phyloP scores from a whole-genome alignment of 2,113 vertebrate genomes.

The Rousettus leschenaultii region DNA sequence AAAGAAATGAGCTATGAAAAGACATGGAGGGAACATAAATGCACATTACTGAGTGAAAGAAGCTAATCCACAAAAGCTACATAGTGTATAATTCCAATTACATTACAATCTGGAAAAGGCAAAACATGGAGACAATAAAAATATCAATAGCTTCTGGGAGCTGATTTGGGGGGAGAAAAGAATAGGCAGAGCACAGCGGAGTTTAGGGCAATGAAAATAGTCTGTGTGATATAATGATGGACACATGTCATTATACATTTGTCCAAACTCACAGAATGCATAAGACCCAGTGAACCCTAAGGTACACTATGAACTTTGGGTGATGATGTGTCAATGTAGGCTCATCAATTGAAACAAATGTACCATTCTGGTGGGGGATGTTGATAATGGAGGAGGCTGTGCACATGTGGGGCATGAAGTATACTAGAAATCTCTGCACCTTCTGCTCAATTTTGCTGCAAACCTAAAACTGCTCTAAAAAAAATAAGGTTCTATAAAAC shows the following conservation, averaged over 20 bases:
- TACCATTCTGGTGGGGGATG: too few species aligned
- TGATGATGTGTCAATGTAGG: background rate
- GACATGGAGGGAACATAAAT: background rate
- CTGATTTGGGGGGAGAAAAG: too few species aligned
- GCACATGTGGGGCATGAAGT: fast-evolving
- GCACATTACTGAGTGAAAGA: background rate
- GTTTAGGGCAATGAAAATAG: background rate
- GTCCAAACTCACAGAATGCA: background rate
- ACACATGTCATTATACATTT: background rate
- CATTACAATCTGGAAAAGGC: background rate
- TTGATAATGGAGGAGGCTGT: background rate
- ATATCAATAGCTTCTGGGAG: background rate
- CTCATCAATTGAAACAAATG: background rate
- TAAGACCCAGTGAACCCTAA: background rate
- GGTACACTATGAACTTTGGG: background rate
- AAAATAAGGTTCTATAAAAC: background rate
- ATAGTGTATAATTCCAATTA: background rate
- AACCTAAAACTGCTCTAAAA: background rate
- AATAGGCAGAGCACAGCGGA: background rate
- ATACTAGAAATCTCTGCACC: background rate
- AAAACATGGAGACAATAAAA: background rate
- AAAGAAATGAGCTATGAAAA: conserved; percentile 6
- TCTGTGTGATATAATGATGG: background rate
- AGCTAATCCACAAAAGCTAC: background rate
- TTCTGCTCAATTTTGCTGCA: background rate